These are phyloP conservation scores for Thunnus albacares DNA, from an alignment of 2,797 vertebrate genomes.

Conservation along the genomic window DNA sequence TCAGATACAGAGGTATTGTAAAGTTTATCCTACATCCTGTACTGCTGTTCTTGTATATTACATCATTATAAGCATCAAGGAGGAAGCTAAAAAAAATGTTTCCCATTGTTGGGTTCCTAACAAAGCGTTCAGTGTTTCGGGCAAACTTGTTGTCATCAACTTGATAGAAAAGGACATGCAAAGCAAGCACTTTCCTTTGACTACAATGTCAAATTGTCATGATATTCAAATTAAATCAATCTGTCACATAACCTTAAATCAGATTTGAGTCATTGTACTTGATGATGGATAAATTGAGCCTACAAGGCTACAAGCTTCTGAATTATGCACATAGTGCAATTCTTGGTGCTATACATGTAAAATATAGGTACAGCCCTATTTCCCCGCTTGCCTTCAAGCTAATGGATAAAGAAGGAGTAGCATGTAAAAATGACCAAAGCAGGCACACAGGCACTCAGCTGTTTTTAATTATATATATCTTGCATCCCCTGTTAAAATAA, in stretches of 20 bases:
- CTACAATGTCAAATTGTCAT: conserved; percentile 26
- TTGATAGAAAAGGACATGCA: conserved; percentile 20
- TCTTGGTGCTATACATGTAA: conserved; percentile 34
- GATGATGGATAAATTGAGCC: conserved; percentile 38
- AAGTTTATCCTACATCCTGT: conserved; percentile 47
- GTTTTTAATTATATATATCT: conserved; percentile 85
- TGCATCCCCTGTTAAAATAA: conserved; percentile 74
- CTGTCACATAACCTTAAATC: conserved; percentile 39
- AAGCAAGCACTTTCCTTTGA: conserved; percentile 47
- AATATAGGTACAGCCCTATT: conserved; percentile 41
- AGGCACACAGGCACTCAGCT: conserved; percentile 74
- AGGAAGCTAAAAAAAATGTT: conserved; percentile 19
- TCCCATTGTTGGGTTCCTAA: conserved; percentile 13
- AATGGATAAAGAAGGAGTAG: conserved; percentile 58
- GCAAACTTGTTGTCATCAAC: conserved; percentile 13
- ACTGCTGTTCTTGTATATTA: conserved; percentile 35
- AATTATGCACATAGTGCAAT: conserved; percentile 56
- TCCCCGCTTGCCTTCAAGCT: conserved; percentile 45
- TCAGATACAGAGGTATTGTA: conserved; percentile 61
- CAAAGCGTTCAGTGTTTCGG: conserved; percentile 20
- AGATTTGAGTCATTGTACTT: conserved; percentile 21
- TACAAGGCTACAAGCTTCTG: conserved; percentile 40
- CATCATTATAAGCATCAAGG: conserved; percentile 3
- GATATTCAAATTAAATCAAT: conserved; percentile 48
- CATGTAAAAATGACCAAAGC: conserved; percentile 55